These are phyloP conservation scores for Glaucomys volans DNA, from an alignment of 2,113 vertebrate species.

Conservation along the genomic window DNA sequence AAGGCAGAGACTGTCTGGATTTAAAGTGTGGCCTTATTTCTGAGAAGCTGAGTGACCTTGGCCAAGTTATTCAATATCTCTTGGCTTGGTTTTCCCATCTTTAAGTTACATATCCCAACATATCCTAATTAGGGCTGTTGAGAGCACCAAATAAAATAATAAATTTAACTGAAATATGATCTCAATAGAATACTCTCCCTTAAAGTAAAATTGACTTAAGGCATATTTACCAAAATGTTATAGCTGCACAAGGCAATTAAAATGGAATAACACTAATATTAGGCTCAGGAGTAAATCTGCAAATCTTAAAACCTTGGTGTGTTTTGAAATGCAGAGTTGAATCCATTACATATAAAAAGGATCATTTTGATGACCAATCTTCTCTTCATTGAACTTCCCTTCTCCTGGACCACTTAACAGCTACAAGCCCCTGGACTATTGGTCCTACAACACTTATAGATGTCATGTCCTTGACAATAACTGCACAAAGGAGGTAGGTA, in stretches of 20 bases:
- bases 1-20: neutral
- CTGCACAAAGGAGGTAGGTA: neutral
- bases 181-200: neutral
- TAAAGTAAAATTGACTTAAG: constrained; percentile 51
- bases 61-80: neutral
- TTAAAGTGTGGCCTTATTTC: neutral
- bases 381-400: constrained; percentile 17
- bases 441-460: neutral
- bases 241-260: constrained; percentile 11
- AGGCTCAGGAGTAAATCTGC: constrained; percentile 48
- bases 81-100: neutral
- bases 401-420: constrained; percentile 57
- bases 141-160: neutral
- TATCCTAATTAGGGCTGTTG: neutral
- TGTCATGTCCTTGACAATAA: neutral
- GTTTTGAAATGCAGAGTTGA: constrained; percentile 54
- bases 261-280: constrained; percentile 68
- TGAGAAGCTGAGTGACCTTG: neutral
- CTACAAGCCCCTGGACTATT: neutral
- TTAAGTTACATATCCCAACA: neutral
- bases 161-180: neutral
- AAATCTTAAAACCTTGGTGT: constrained; percentile 50
- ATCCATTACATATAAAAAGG: constrained; percentile 22
- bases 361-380: constrained; percentile 71
- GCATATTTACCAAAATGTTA: constrained; percentile 78